Evolutionary conservation across 2,888 invertebrate genomes (phyloP).

Genomic region (Lucinisca nassula): DNA sequence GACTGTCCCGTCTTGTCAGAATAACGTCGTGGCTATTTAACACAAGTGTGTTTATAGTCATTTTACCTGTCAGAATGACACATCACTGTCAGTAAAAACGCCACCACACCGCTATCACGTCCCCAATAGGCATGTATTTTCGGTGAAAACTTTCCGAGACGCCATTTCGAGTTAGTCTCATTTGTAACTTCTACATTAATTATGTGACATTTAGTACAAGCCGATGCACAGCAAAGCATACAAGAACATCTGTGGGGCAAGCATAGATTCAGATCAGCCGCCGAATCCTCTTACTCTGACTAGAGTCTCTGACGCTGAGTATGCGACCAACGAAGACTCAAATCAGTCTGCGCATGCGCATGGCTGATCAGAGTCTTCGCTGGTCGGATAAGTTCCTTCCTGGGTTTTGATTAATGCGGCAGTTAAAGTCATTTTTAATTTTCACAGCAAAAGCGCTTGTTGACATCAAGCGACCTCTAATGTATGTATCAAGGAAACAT

Average conservation of each 20-base stretch:
- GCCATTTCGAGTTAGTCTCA: conserved; percentile 11
- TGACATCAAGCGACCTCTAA: conserved; percentile 8
- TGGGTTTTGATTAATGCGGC: conserved; percentile 6
- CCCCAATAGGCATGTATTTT: conserved; percentile 55
- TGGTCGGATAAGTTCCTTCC: too few species aligned
- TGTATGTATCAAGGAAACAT: background rate
- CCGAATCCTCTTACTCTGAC: too few species aligned
- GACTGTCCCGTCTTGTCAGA: conserved; percentile 37
- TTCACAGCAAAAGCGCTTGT: background rate
- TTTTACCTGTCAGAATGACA: conserved; percentile 54
- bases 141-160: conserved; percentile 7
- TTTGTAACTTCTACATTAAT: conserved; percentile 13
- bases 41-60: conserved; percentile 55
- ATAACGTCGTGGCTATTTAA: conserved; percentile 39
- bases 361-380: too few species aligned
- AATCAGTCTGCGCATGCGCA: too few species aligned
- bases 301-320: too few species aligned
- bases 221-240: too few species aligned
- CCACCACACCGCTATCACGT: conserved; percentile 62
- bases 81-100: conserved; percentile 59
- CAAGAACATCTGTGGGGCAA: too few species aligned
- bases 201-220: conserved; percentile 3
- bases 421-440: conserved; percentile 11
- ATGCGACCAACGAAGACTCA: too few species aligned
- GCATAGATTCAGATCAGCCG: too few species aligned